phyloP scores from a whole-genome alignment of 2,113 vertebrate species.

The Callaeas wilsoni region DNA sequence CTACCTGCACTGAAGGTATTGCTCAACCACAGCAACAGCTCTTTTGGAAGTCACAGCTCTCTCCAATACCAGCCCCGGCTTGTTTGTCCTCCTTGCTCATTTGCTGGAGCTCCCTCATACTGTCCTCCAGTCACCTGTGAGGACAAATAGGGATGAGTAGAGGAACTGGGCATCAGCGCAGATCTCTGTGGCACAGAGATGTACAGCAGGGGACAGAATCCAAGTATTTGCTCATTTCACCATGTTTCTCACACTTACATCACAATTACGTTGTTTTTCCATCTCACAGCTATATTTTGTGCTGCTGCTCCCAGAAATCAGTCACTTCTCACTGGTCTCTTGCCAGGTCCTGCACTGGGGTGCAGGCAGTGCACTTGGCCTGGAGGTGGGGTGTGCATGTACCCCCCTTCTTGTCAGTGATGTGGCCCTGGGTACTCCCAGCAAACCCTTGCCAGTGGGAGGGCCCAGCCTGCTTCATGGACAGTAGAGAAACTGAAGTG shows the following conservation, averaged over 20 bases:
- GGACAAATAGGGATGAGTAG: neutral
- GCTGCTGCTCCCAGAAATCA: neutral
- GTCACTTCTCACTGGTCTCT: neutral
- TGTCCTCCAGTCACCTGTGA: neutral
- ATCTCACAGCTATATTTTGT: neutral
- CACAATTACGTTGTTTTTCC: neutral
- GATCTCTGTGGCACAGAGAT: neutral
- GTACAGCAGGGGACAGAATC: neutral
- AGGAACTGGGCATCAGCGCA: neutral
- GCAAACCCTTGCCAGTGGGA: neutral
- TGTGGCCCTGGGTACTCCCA: neutral
- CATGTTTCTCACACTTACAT: neutral
- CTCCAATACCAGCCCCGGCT: neutral
- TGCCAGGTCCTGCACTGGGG: neutral
- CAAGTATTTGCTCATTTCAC: neutral
- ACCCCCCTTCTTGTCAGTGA: fast-evolving
- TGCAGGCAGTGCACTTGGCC: neutral
- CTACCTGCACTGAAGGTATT: neutral
- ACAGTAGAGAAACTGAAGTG: neutral
- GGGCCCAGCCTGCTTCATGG: fast-evolving
- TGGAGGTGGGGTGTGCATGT: neutral
- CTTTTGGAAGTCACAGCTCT: neutral
- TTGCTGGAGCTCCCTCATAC: neutral
- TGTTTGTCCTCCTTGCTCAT: fast-evolving
- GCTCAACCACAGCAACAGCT: neutral